Base-by-base conservation (phyloP, 2,113 vertebrate genomes). In the Scophthalmus maximus region DNA sequence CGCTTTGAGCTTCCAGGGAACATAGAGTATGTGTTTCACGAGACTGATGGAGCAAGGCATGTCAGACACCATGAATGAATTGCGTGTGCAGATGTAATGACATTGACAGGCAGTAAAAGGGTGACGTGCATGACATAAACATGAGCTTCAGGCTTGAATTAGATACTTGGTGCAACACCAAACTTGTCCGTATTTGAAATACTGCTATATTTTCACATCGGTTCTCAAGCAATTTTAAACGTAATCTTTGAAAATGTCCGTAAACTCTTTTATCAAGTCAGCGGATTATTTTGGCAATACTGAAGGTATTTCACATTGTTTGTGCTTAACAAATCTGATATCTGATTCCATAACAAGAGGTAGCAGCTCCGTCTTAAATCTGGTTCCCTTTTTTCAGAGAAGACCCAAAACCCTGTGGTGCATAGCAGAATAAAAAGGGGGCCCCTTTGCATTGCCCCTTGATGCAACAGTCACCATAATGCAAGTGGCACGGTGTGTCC, bases 401-500 rank as follows among this genome's bases (percentile, higher is more conserved):
- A 67, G 63, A 88, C 65, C 59, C 68, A 81, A 84, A 78, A 81
- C 84, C 83, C 81, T 49, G 69, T 49, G 73, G 82, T 71, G 81
- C 79, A 60, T 22, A 72, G 73, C 59, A 79, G 72, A 64, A 55
- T 59, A 58, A 68, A 63, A 49, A 65, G 23, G 80, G 69, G 86
- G 68, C 69, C 89, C 86, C 85, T 76, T 87, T 79, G 58, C 83
- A 12, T 79, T 67, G 79, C 30, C 77, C 76, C 88, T 85, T 93
- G 90, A 93, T 68, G 88, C 85, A 84, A 91, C 91, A 87, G 90
- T 93, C 84, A 78, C 75, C 58, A 71, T 93, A 94, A 94, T 94
- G 90, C 85, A 92, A 91, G 89, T 93, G 92, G 91, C 93, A 93
- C 73, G 58, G 91, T 93, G 93, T 94, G 93, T 94, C 93, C 89